Evolutionary conservation across 2,113 vertebrate genomes (phyloP).

Genomic region (Lepisosteus oculatus): DNA sequence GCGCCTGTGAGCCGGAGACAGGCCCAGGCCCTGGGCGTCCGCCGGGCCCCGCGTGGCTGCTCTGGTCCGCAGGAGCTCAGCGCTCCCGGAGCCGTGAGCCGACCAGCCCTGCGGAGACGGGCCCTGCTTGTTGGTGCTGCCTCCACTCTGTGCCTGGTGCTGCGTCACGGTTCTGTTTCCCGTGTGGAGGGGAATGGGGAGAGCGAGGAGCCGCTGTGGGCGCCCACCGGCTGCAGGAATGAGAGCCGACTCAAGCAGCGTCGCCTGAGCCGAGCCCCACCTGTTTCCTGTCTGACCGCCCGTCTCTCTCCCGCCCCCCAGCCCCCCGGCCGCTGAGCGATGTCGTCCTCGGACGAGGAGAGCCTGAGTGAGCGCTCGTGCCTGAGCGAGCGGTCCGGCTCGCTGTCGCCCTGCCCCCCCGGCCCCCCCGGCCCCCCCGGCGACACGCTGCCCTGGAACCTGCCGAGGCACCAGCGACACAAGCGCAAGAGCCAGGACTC

Average conservation of each 20-base stretch:
- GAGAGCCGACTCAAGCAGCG: slow-evolving; percentile 8
- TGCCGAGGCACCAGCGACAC: slow-evolving; percentile 91
- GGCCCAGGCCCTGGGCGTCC: too few species aligned
- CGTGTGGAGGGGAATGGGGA: not conserved
- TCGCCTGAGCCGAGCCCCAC: not conserved
- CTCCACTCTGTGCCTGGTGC: too few species aligned
- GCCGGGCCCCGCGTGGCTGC: too few species aligned
- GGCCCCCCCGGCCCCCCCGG: slow-evolving; percentile 77
- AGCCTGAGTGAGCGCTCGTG: slow-evolving; percentile 91
- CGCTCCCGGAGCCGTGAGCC: too few species aligned
- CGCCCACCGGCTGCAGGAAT: not conserved
- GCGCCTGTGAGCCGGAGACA: too few species aligned
- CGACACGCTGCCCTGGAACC: slow-evolving; percentile 95
- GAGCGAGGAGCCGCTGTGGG: slow-evolving; percentile 10
- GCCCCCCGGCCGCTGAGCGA: slow-evolving; percentile 41
- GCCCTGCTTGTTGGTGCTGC: too few species aligned
- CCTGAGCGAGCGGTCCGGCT: slow-evolving; percentile 88
- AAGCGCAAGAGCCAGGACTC: slow-evolving; percentile 95
- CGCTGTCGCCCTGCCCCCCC: slow-evolving; percentile 83
- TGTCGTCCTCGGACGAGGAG: slow-evolving; percentile 97
- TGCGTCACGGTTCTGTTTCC: too few species aligned
- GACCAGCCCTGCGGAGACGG: too few species aligned
- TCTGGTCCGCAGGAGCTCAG: too few species aligned
- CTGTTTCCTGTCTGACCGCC: slow-evolving; percentile 4
- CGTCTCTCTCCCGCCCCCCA: not conserved